Conservation (phyloP, 2,113 vertebrate species). For the Cavia aperea region DNA sequence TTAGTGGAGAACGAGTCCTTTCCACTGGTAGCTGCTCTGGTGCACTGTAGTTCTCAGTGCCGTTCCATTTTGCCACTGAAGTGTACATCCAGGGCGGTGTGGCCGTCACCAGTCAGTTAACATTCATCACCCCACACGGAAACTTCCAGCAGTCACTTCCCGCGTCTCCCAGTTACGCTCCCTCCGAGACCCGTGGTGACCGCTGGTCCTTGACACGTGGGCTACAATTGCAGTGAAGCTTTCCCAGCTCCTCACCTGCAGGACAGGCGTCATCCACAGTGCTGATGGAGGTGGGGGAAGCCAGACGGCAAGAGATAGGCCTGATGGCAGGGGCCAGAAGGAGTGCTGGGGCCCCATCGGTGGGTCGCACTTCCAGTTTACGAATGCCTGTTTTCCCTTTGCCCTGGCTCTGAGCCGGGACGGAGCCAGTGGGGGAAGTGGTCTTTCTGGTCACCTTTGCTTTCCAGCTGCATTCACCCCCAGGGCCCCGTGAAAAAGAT, state of each 20-base stretch:
- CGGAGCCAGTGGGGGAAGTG: rapidly evolving
- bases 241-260: neutral
- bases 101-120: rapidly evolving
- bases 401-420: neutral
- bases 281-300: neutral
- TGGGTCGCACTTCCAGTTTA: neutral
- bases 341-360: neutral
- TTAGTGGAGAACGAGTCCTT: rapidly evolving
- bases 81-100: too few species aligned
- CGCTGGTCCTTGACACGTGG: neutral
- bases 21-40: rapidly evolving
- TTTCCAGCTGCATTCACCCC: neutral
- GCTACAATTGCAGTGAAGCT: neutral
- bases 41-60: rapidly evolving
- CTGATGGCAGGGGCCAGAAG: neutral
- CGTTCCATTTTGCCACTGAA: rapidly evolving
- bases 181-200: neutral
- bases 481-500: rapidly evolving
- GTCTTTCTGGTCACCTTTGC: neutral
- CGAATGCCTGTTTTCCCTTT: neutral
- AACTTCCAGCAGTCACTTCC: too few species aligned
- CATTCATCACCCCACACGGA: neutral
- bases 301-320: neutral
- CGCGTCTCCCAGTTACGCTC: rapidly evolving
- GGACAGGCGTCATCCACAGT: too few species aligned